Evolutionary conservation across 2,888 invertebrate genomes (phyloP), one percentile per base, ranked within the genome.

Genomic region (Didymodactylos carnosus): DNA sequence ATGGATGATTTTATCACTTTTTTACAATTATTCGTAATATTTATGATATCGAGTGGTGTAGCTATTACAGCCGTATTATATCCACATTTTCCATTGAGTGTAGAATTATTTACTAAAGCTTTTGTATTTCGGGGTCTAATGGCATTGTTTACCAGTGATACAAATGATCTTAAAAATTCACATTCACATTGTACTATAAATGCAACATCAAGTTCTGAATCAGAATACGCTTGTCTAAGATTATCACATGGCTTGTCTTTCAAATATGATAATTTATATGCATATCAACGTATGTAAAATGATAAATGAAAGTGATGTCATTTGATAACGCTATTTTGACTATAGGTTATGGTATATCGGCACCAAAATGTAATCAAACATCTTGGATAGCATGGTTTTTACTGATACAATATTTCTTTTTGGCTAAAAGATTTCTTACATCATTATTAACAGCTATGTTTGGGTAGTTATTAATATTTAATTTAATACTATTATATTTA

Each of bases 31-130:
- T 81, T 81, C 69, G 72, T 81, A 73, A 78, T 83, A 49, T 80
- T 81, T 70, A 79, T 83, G 77, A 79, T 82, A 53, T 80, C 81
- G 53, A 81, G 82, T 40, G 82, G 81, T n/a, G 79, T 83, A 11
- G 81, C 80, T 0, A 80, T 84, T 35, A 84, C 84, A 73, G 82
- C 84, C 1, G 80, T 83, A n/a, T 78, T 84, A 23, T 85, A 83
- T 78, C 85, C 85, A 5, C 83, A 83, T 77, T 80, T 80, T 75
- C 81, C 81, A 0, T 77, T 84, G 10, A 77, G 78, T n/a, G 69
- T 76, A 19, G 79, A 80, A 49, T 77, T 82, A 11, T 19, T 74
- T 39, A 53, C 72, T 3, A 72, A 69, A 43, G 71, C 71, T 19
- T 40, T 74, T 23, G 41, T 74, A 35, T 62, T 71, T n/a, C 53